A percentile compares a stretch with the other conserved stretches of the same genome.
Evolutionary conservation across 2,113 vertebrate species (phyloP).

Genomic region (Paradoxurus hermaphroditus): DNA sequence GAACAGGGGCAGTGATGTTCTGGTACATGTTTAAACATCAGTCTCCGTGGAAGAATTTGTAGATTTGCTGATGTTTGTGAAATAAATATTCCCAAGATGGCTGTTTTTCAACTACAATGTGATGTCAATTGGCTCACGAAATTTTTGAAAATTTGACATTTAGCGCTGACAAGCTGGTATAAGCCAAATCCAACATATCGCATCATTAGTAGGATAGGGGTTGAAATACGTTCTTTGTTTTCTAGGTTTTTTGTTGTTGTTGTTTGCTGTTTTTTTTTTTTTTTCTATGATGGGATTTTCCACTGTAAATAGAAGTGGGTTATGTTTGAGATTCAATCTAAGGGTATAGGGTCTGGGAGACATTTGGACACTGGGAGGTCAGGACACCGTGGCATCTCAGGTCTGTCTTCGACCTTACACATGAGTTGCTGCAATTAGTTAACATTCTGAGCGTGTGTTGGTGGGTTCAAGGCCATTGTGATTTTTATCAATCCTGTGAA

Average conservation of each 20-base stretch:
- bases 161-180: background rate
- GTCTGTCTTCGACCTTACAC: background rate
- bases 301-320: background rate
- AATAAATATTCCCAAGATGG: background rate
- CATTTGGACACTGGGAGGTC: background rate
- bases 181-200: background rate
- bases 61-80: background rate
- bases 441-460: background rate
- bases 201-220: background rate
- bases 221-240: background rate
- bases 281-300: background rate
- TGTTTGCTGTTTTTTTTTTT: background rate
- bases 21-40: background rate
- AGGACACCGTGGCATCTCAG: background rate
- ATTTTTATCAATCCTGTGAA: background rate
- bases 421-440: background rate
- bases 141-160: slow-evolving; percentile 34
- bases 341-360: background rate
- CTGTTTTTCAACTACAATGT: background rate
- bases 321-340: background rate
- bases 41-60: background rate
- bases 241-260: background rate
- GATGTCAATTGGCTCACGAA: background rate
- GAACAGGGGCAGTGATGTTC: background rate
- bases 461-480: background rate